Percentiles rank a stretch among this genome's conserved stretches.
These are phyloP conservation scores for Sebastes variabilis DNA, from an alignment of 2,797 vertebrate genomes.

Conservation along the genomic window DNA sequence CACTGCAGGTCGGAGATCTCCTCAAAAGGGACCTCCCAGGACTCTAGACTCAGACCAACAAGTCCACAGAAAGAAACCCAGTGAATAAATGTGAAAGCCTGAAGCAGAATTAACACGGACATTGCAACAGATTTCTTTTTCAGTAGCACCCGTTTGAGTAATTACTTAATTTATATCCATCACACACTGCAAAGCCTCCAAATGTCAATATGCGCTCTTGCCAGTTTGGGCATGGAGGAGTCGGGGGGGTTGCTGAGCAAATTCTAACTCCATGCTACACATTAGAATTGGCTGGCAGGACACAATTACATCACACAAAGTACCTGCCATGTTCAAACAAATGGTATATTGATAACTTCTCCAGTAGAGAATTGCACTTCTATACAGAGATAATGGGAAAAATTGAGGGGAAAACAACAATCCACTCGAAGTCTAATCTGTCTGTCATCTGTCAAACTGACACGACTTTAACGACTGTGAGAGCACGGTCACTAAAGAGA, in stretches of 20 bases:
- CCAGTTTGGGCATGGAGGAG: conserved; percentile 9
- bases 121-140: background rate
- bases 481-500: conserved; percentile 59
- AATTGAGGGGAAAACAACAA: conserved; percentile 11
- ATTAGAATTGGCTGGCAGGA: conserved; percentile 15
- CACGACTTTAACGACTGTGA: conserved; percentile 54
- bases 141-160: background rate
- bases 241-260: conserved; percentile 10
- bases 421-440: conserved; percentile 42
- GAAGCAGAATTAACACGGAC: background rate
- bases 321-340: conserved; percentile 36
- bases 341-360: conserved; percentile 40
- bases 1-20: conserved; percentile 98
- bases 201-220: conserved; percentile 30
- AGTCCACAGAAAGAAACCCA: background rate
- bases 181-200: background rate
- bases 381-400: conserved; percentile 26
- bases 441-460: conserved; percentile 52
- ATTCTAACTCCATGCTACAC: conserved; percentile 10
- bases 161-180: conserved; percentile 14
- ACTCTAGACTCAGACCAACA: conserved; percentile 78
- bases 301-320: conserved; percentile 28
- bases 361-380: conserved; percentile 19
- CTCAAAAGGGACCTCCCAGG: conserved; percentile 97
- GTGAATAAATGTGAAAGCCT: background rate